phyloP scores from a whole-genome alignment of 2,888 invertebrate species.

The Amblyjoppa fuscipennis region DNA sequence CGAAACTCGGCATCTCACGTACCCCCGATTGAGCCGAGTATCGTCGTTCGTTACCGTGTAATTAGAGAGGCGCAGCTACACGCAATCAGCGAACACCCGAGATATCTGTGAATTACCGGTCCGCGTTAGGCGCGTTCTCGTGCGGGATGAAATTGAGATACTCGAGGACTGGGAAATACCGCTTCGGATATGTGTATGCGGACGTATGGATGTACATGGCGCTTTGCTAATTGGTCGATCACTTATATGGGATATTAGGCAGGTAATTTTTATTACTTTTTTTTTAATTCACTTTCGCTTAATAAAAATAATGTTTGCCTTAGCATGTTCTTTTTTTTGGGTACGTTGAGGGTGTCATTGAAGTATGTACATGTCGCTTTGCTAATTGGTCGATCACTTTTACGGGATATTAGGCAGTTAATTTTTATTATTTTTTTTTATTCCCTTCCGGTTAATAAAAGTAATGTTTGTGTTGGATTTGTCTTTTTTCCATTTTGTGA shows the following conservation, averaged over 20 bases:
- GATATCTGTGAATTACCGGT: constrained; percentile 71
- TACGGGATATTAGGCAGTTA: not conserved
- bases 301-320: not conserved
- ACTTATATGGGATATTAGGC: not conserved
- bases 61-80: constrained; percentile 75
- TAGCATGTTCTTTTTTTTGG: not conserved
- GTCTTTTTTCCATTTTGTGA: not conserved
- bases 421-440: not conserved
- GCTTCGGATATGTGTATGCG: not conserved
- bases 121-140: not conserved
- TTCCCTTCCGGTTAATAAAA: not conserved
- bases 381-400: not conserved
- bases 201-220: not conserved
- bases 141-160: not conserved
- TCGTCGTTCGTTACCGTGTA: constrained; percentile 75
- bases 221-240: not conserved
- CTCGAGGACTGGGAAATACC: not conserved
- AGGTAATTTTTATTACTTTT: not conserved
- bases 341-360: too few relatives aligned
- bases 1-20: constrained; percentile 64
- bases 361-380: not conserved
- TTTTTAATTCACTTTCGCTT: not conserved
- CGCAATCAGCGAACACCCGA: constrained; percentile 77
- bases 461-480: not conserved
- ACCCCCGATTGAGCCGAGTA: constrained; percentile 66